Base-by-base conservation (phyloP, 2,797 vertebrate species). In the Gobionotothen gibberifrons region DNA sequence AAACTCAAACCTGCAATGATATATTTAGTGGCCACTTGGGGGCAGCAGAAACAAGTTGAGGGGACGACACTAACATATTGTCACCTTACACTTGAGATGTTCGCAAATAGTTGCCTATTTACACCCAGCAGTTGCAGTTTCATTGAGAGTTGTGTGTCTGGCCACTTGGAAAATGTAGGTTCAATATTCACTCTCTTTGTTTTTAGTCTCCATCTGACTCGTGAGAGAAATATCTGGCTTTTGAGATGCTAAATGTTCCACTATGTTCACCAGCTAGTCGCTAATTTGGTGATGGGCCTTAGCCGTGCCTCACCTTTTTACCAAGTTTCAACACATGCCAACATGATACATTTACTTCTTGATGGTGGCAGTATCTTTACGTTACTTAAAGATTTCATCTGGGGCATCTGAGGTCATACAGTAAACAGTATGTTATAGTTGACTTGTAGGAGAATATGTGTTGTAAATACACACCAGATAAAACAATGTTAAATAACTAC, bases 391-490 rank as follows among this genome's bases (percentile, higher is more conserved):
- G 13, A 40, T 43, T 53, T 60, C 13, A 32, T 36, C 32, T 36
- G 32, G 2, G 22, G 5, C 9, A 44, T 66, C 19, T 47, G 46
- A 67, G 63, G 55, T 69, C 36, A 52, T 10, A 29, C 32, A 36
- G 32, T 36, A 36, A 43, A 2, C 74, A 72, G 21, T 49, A 16
- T 7, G 32, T 36, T 36, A 55, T 63, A 42, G 68, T n/a, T 43
- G 36, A 68, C 56, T 51, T 12, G 22, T 8, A 3, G 22, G 53
- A 36, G 46, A 8, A 65, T 61, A 62, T 19, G 40, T 57, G 55
- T 52, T 26, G 32, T n/a, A 59, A 74, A 65, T 16, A n/a, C 54
- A 63, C 39, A 39, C 63, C 42, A 54, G 48, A 69, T 42, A 32
- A 56, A 74, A 56, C 42, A 39, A 6, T 36, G 3, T 43, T 48